Conservation (phyloP, 2,797 vertebrate species). For the Eidolon dupreanum region DNA sequence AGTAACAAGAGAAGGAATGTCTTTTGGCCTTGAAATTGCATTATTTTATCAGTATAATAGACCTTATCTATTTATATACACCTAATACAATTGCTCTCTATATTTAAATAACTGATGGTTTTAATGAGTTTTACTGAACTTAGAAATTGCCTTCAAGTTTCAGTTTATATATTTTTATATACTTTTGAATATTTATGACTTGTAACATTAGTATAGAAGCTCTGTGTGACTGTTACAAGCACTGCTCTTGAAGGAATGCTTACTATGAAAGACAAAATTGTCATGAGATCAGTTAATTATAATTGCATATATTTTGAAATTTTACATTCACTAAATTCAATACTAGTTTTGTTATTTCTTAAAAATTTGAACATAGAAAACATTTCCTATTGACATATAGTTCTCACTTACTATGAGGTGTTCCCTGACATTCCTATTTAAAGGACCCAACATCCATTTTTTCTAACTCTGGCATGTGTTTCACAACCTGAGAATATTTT, state of each 20-base stretch:
- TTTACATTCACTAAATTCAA: background rate
- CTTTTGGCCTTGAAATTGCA: constrained; percentile 8
- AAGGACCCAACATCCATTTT: background rate
- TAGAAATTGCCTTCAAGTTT: background rate
- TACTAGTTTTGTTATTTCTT: background rate
- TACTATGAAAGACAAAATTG: background rate
- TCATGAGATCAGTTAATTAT: background rate
- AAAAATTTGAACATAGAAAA: background rate
- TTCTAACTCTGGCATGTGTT: background rate
- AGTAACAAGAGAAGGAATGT: background rate
- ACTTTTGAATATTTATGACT: background rate
- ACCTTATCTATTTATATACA: constrained; percentile 12
- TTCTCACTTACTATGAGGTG: background rate
- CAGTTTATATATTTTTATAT: background rate
- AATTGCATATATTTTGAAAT: background rate
- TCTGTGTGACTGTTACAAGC: background rate
- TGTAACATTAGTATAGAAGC: background rate
- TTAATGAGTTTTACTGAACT: constrained; percentile 32
- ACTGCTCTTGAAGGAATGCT: background rate
- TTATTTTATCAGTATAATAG: background rate
- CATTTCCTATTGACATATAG: background rate
- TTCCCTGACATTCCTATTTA: background rate
- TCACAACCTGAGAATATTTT: background rate
- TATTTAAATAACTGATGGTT: constrained; percentile 25
- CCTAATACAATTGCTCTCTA: background rate